phyloP scores from a whole-genome alignment of 2,888 invertebrate species.

The Orthosia gothica region DNA sequence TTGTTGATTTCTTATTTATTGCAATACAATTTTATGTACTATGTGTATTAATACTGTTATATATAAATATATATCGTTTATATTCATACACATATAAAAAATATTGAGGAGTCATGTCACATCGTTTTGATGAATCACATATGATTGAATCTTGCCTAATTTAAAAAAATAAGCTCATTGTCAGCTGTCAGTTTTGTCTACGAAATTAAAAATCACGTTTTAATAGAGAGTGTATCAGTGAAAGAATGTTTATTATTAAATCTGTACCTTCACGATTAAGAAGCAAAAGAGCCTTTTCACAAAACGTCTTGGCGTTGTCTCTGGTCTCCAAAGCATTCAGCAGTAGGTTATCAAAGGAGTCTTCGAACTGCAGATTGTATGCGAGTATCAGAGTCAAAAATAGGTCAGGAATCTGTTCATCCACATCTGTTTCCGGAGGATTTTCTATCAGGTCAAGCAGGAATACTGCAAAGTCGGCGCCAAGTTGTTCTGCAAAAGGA shows the following conservation, averaged over 20 bases:
- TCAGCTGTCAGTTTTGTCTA: too few relatives aligned
- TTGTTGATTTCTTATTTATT: too few relatives aligned
- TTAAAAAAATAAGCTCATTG: too few relatives aligned
- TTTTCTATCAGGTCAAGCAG: conserved; percentile 96
- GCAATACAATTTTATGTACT: too few relatives aligned
- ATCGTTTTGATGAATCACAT: too few relatives aligned
- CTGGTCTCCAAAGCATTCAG: conserved; percentile 93
- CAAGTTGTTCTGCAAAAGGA: conserved; percentile 94
- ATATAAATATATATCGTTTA: too few relatives aligned
- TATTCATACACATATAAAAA: too few relatives aligned
- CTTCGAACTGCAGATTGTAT: conserved; percentile 97
- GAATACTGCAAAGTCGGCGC: conserved; percentile 95
- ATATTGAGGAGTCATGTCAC: too few relatives aligned
- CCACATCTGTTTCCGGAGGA: conserved; percentile 95
- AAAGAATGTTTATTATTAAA: background rate
- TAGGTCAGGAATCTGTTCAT: conserved; percentile 96
- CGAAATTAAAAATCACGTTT: background rate
- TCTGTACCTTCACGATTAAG: conserved; percentile 96
- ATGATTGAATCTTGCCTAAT: too few relatives aligned
- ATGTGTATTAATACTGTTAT: too few relatives aligned
- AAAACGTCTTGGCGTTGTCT: conserved; percentile 96
- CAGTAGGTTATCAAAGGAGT: conserved; percentile 93
- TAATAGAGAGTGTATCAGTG: background rate
- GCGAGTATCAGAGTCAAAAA: conserved; percentile 96
- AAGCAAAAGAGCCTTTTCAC: conserved; percentile 96